Conservation (phyloP, 2,888 invertebrate species). For the Acheta domesticus region DNA sequence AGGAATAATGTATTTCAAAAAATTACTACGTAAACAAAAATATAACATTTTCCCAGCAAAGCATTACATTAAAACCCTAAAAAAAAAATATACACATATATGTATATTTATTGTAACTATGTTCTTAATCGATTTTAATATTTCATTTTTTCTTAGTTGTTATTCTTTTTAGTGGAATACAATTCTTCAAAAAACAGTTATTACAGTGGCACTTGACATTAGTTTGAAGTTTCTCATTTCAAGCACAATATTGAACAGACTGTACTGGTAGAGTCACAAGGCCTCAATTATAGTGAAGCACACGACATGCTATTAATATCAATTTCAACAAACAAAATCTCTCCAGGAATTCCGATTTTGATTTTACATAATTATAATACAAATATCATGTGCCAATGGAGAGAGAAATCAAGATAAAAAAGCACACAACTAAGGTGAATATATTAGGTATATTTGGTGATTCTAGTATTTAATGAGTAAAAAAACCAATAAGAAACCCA, state of each 20-base stretch:
- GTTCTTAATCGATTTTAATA: background rate
- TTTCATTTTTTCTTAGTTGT: background rate
- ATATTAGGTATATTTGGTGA: constrained; percentile 34
- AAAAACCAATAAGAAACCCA: constrained; percentile 35
- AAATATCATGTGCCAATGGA: background rate
- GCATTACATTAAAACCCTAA: background rate
- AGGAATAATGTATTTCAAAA: background rate
- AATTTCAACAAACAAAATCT: background rate
- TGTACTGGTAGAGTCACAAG: background rate
- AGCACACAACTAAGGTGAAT: constrained; percentile 35
- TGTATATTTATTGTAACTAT: background rate
- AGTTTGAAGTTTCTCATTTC: too few relatives aligned
- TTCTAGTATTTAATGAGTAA: constrained; percentile 34
- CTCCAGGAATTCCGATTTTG: background rate
- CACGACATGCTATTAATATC: constrained; percentile 3
- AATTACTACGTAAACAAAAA: background rate
- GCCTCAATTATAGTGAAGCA: background rate
- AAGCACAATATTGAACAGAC: background rate
- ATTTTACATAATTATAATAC: background rate
- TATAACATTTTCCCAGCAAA: background rate
- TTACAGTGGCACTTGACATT: background rate
- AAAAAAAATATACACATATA: background rate
- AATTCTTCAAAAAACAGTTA: background rate
- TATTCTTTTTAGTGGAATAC: background rate
- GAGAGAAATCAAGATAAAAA: constrained; percentile 26